Base-by-base conservation (phyloP, 1,140 invertebrate species). In the Drosophila navojoa region DNA sequence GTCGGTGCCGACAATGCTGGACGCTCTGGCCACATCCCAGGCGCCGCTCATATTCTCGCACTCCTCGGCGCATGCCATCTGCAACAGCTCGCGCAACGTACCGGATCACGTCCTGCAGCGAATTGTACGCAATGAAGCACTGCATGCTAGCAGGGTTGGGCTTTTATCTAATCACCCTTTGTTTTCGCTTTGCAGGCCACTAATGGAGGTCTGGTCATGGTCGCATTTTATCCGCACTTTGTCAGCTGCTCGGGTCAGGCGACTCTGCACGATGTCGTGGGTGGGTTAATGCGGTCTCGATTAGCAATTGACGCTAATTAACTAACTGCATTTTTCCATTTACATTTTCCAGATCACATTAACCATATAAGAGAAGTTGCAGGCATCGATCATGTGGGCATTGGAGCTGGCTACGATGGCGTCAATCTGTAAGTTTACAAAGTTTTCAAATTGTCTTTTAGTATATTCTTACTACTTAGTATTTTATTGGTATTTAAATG, bases 21-120 rank as follows among this genome's bases (percentile, higher is more conserved):
- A 96, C 71, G 96, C 96, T 2, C 94, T 98, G 79, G 93, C 93
- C 7, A 92, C 95, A 9, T 95, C 96, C 1, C 93, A 93, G 77
- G 96, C 97, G 0, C 97, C 97, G 1, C 95, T 98, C 64, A 97
- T 98, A 80, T 98, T 97, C 93, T 97, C 96, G 71, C 97, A 98
- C 92, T 97, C 96, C 3, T 96, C 96, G 10, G 97, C 96, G 7
- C 96, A 96, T 92, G 94, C 95, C 50, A 93, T 97, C n/a, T 98
- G 97, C 92, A 95, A 96, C 74, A 96, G 96, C 81, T 95, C 95
- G 69, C 93, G 97, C 77, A 98, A 98, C 92, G 97, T 98, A 42
- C 96, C 96, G 69, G 97, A 96, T 92, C 95, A 96, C 90, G 95
- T 97, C 66, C 95, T 98, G 67, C 93, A 95, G 82, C 93, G 94